These are phyloP conservation scores for Eremobia ochroleuca DNA, from an alignment of 2,888 invertebrate species.

Conservation along the genomic window DNA sequence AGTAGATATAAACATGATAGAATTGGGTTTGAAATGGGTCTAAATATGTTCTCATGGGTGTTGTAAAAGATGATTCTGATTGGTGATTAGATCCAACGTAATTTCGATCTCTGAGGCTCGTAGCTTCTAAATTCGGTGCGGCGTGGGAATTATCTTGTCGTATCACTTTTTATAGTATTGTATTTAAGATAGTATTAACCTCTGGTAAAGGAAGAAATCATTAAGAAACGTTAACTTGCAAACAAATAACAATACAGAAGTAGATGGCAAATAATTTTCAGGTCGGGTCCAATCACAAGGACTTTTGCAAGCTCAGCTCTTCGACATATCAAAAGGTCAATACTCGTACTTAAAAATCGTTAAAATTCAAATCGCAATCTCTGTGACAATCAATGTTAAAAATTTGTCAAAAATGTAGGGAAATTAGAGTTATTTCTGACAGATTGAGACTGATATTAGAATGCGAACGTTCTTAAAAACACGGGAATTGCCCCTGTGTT, in stretches of 20 bases:
- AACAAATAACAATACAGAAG: not conserved
- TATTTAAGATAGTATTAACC: not conserved
- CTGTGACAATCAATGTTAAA: too few relatives aligned
- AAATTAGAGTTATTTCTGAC: too few relatives aligned
- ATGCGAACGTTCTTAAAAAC: too few relatives aligned
- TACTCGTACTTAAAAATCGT: too few relatives aligned
- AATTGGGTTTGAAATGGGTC: not conserved
- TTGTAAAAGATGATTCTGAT: not conserved
- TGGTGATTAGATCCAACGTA: not conserved
- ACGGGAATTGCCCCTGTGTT: too few relatives aligned
- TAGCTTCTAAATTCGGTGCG: not conserved
- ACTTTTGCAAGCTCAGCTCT: not conserved
- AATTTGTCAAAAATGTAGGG: too few relatives aligned
- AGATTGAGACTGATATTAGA: too few relatives aligned
- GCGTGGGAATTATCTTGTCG: not conserved
- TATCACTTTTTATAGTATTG: too few relatives aligned
- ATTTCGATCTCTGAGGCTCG: not conserved
- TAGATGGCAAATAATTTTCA: not conserved
- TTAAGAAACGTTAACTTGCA: not conserved
- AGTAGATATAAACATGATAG: slow-evolving; percentile 5
- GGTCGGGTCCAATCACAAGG: not conserved
- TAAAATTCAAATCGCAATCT: too few relatives aligned
- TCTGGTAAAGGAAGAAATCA: not conserved
- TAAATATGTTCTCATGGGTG: not conserved
- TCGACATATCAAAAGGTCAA: too few relatives aligned